A percentile compares a stretch with the other conserved stretches of the same genome.
Conservation (phyloP, 1,140 invertebrate species). For the Ips nitidus region DNA sequence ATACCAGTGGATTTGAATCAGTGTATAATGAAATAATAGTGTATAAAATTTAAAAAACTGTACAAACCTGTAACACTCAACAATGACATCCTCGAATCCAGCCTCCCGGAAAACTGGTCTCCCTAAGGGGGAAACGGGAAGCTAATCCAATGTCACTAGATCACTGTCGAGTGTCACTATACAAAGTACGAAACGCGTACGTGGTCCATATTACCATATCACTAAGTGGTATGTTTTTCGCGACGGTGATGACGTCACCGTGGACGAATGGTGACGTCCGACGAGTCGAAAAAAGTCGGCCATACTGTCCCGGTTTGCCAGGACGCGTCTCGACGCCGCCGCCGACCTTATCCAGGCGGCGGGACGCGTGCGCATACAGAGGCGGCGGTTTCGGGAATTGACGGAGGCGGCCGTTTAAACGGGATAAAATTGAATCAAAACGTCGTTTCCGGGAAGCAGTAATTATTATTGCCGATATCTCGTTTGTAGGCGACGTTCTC, state of each 20-base stretch:
- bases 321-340: conserved; percentile 26
- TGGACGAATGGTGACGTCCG: conserved; percentile 28
- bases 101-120: conserved; percentile 7
- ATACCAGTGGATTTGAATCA: not conserved
- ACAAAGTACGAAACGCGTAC: not conserved
- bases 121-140: conserved; percentile 1
- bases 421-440: conserved; percentile 2
- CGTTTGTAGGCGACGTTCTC: no score
- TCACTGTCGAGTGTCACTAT: conserved; percentile 14
- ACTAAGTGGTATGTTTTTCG: conserved; percentile 21
- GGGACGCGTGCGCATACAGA: conserved; percentile 6
- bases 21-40: not conserved
- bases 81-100: conserved; percentile 35
- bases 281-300: conserved; percentile 30
- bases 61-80: conserved; percentile 36
- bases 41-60: not conserved
- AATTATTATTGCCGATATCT: not conserved
- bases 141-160: no score
- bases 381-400: conserved; percentile 1
- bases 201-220: conserved; percentile 7
- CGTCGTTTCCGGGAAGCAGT: not conserved
- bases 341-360: conserved; percentile 2
- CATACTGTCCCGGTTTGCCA: conserved; percentile 30
- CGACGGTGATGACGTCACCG: conserved; percentile 21
- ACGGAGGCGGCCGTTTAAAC: conserved; percentile 15